Percentiles rank a stretch among this genome's conserved stretches.
phyloP scores from a whole-genome alignment of 1,140 invertebrate genomes.

The Pseudachorutes palmiensis region DNA sequence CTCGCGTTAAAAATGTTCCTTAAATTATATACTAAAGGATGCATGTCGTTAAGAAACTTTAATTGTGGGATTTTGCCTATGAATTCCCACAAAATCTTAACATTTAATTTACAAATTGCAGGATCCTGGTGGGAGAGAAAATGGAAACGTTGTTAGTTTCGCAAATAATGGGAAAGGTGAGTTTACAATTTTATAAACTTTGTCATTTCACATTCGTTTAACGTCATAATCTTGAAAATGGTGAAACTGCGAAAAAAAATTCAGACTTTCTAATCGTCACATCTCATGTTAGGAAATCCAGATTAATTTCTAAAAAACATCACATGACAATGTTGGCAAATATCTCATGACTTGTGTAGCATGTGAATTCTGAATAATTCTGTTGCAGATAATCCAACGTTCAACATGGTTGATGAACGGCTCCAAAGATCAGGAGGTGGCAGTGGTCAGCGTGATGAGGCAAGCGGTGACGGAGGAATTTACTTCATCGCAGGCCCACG shows the following conservation, averaged over 20 bases:
- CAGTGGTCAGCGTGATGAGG: background rate
- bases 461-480: conserved; percentile 34
- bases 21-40: no score
- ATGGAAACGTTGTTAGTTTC: conserved; percentile 6
- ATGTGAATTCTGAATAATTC: background rate
- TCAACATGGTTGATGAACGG: conserved; percentile 3
- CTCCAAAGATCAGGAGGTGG: background rate
- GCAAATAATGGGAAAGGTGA: conserved; percentile 15
- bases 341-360: background rate
- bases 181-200: background rate
- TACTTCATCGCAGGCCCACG: conserved; percentile 38
- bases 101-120: conserved; percentile 10
- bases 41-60: no score
- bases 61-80: no score
- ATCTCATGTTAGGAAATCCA: conserved; percentile 2
- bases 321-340: background rate
- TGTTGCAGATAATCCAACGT: background rate
- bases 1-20: no score
- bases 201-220: no score
- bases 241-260: background rate
- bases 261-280: background rate
- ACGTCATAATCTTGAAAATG: no score
- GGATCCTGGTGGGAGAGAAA: conserved; percentile 6
- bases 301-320: background rate
- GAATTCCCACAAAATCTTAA: background rate